phyloP scores from a whole-genome alignment of 1,140 invertebrate genomes.

The Araneus ventricosus region DNA sequence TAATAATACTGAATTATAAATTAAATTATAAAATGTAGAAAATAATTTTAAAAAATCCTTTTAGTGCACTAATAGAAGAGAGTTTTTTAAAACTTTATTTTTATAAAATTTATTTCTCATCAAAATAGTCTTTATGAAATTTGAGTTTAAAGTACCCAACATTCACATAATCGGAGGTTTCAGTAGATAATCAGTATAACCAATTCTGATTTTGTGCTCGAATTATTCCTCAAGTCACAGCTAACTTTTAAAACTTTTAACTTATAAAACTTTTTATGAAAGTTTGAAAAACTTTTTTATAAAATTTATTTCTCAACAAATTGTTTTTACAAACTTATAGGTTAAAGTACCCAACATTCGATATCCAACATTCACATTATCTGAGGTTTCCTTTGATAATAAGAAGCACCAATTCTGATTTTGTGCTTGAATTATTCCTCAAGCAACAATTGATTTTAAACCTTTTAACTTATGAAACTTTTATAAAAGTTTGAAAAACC shows the following conservation, averaged over 20 bases:
- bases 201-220: constrained; percentile 1
- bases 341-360: background rate
- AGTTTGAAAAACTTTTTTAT: background rate
- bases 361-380: background rate
- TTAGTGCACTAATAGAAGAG: background rate
- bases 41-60: too few species aligned
- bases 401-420: background rate
- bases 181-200: background rate
- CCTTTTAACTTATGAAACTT: too few species aligned
- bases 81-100: background rate
- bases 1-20: too few species aligned
- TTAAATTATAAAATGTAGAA: too few species aligned
- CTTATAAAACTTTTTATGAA: too few species aligned
- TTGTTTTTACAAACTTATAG: too few species aligned
- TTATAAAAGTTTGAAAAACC: too few species aligned
- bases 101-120: background rate
- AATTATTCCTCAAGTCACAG: background rate
- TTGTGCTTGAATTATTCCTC: constrained; percentile 14
- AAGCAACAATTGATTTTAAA: too few species aligned
- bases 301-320: background rate
- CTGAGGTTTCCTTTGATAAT: background rate
- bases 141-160: background rate
- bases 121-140: background rate
- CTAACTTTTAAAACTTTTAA: too few species aligned
- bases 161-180: background rate